A percentile compares a stretch with the other conserved stretches of the same genome.
Evolutionary conservation across 2,113 vertebrate genomes (phyloP).

Genomic region (Caranx melampygus): DNA sequence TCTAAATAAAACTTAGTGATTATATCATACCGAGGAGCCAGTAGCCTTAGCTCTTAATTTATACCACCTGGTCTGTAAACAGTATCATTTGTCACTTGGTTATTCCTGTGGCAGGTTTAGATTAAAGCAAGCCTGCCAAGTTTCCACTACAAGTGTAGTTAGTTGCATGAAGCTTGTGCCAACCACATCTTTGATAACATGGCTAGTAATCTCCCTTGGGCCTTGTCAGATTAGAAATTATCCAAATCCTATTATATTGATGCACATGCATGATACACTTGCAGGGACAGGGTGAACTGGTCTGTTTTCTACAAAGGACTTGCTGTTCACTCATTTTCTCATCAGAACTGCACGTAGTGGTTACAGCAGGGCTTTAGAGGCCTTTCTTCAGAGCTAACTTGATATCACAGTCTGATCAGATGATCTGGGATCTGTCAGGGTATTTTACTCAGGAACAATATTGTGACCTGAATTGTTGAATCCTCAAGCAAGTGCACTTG

Average conservation of each 20-base stretch:
- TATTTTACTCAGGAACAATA: constrained; percentile 39
- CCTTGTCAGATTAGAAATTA: constrained; percentile 67
- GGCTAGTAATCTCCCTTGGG: constrained; percentile 52
- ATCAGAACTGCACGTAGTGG: constrained; percentile 44
- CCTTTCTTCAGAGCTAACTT: constrained; percentile 44
- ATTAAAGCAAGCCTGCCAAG: constrained; percentile 51
- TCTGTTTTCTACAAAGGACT: constrained; percentile 20
- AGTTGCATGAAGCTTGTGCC: constrained; percentile 31
- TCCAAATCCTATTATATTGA: constrained; percentile 64
- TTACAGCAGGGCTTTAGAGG: constrained; percentile 33
- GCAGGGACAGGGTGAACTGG: constrained; percentile 23
- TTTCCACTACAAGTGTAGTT: constrained; percentile 41
- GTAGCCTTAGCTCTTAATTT: constrained; percentile 28
- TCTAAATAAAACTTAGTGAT: background rate
- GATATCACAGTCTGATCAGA: constrained; percentile 47
- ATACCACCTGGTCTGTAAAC: constrained; percentile 23
- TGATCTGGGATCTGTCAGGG: constrained; percentile 48
- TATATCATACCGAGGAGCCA: background rate
- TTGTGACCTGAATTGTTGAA: constrained; percentile 50
- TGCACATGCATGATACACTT: constrained; percentile 44
- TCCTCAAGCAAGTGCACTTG: constrained; percentile 37
- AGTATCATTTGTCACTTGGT: constrained; percentile 36
- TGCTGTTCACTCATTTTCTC: constrained; percentile 23
- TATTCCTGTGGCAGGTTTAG: constrained; percentile 47
- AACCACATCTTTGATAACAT: constrained; percentile 66